Conservation (phyloP, 1,140 invertebrate genomes). For the Panagrolaimus sp. region DNA sequence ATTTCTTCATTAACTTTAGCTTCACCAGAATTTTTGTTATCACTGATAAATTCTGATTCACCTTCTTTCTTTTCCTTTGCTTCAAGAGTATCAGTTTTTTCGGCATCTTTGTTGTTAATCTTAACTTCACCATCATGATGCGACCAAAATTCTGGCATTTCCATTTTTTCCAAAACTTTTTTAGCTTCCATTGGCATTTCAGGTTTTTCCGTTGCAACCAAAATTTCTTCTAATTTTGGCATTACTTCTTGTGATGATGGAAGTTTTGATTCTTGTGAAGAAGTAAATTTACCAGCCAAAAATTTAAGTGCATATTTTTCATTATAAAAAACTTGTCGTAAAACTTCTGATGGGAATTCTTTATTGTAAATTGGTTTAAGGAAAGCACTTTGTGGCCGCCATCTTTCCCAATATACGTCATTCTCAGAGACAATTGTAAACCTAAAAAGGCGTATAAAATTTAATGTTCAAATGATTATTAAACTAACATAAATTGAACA, state of each 20-base stretch:
- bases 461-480: not conserved
- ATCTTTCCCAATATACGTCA: slow-evolving; percentile 10
- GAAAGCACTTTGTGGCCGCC: not conserved
- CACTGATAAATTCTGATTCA: too few species aligned
- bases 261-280: not conserved
- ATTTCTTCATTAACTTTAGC: not conserved
- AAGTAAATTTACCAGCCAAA: slow-evolving; percentile 7
- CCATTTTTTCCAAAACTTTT: slow-evolving; percentile 4
- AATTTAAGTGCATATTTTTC: slow-evolving; percentile 7
- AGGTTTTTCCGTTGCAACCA: not conserved
- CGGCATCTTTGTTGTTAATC: not conserved
- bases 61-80: too few species aligned
- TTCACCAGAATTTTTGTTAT: too few species aligned
- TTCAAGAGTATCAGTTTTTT: too few species aligned
- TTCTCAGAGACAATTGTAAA: not conserved
- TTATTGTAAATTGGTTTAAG: not conserved
- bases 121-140: slow-evolving; percentile 6
- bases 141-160: slow-evolving; percentile 4
- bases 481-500: slow-evolving; percentile 34
- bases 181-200: not conserved
- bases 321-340: slow-evolving; percentile 8
- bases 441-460: not conserved
- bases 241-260: not conserved
- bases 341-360: not conserved
- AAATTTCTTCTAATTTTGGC: not conserved